Conservation (phyloP, 2,113 vertebrate species). For the Dinomys branickii region DNA sequence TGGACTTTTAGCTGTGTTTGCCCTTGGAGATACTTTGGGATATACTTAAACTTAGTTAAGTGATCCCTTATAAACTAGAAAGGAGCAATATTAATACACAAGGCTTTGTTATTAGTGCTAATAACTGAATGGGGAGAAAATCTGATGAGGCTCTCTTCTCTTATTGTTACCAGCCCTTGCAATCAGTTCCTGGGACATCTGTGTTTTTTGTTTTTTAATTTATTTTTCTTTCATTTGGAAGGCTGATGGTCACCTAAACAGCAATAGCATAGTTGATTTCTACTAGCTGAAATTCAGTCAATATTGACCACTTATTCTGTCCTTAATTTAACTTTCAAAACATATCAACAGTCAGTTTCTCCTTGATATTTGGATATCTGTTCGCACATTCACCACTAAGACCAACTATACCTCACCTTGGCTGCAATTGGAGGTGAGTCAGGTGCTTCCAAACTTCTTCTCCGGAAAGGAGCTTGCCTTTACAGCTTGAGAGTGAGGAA, state of each 20-base stretch:
- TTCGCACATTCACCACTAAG: rapidly evolving
- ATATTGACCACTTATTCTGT: neutral
- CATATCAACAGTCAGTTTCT: neutral
- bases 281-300: neutral
- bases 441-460: neutral
- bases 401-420: neutral
- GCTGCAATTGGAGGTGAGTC: neutral
- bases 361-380: neutral
- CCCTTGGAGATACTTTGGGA: neutral
- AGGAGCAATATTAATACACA: neutral
- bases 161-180: neutral
- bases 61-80: neutral
- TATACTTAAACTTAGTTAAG: neutral
- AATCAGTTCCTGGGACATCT: neutral
- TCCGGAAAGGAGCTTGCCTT: neutral
- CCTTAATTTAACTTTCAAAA: neutral
- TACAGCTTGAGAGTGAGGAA: neutral
- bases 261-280: neutral
- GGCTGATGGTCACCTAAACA: neutral
- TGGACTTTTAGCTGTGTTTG: neutral
- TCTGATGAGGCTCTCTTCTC: neutral
- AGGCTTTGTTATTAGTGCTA: neutral
- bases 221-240: neutral
- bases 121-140: neutral
- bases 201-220: no score